Evolutionary conservation across 2,797 vertebrate genomes (phyloP).

Genomic region (Natrix natrix): DNA sequence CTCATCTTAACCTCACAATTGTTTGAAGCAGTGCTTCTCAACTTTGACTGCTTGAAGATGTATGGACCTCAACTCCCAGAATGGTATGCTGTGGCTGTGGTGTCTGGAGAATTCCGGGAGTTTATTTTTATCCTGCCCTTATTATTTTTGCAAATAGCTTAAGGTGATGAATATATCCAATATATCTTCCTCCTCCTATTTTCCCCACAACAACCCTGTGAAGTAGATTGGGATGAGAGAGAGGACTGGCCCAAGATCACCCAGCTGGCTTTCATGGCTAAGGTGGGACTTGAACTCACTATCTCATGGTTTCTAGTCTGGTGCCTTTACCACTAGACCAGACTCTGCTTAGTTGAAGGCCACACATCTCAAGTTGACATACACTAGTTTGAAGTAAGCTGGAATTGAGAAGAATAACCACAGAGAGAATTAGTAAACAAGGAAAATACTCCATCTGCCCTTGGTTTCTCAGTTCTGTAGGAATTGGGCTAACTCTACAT

Average conservation of each 20-base stretch:
- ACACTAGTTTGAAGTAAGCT: not conserved
- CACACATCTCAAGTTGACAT: not conserved
- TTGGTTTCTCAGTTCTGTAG: not conserved
- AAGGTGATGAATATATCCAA: not conserved
- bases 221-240: not conserved
- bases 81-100: not conserved
- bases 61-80: not conserved
- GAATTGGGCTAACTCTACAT: not conserved
- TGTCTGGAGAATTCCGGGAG: not conserved
- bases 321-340: not conserved
- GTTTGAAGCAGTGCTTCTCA: not conserved
- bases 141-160: not conserved
- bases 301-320: not conserved
- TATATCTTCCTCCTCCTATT: not conserved
- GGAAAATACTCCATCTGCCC: not conserved
- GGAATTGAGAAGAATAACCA: not conserved
- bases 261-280: not conserved
- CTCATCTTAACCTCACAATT: not conserved
- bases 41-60: not conserved
- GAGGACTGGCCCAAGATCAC: not conserved
- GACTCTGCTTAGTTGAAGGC: not conserved
- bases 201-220: not conserved
- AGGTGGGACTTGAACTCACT: not conserved
- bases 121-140: not conserved
- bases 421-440: not conserved